Conservation (phyloP, 2,888 invertebrate genomes). For the Eupithecia vulgata region DNA sequence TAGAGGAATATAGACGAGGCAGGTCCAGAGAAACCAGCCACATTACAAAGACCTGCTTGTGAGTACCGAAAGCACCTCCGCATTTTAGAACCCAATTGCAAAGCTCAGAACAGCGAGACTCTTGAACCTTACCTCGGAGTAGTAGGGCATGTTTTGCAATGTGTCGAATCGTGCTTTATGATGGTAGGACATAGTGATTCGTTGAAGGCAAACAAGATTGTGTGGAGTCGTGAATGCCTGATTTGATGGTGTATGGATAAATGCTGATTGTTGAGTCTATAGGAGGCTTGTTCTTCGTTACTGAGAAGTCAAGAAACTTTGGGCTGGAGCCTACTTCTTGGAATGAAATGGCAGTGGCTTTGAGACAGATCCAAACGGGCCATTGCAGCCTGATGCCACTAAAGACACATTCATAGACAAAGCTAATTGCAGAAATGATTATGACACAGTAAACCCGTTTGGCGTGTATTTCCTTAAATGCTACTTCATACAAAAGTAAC, state of each 20-base stretch:
- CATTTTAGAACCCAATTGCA: conserved; percentile 72
- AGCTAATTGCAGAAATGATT: conserved; percentile 33
- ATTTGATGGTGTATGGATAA: conserved; percentile 68
- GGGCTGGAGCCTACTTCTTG: neutral
- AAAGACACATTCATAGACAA: conserved; percentile 26
- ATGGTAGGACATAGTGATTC: conserved; percentile 58
- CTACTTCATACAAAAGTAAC: conserved; percentile 34
- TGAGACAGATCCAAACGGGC: conserved; percentile 24
- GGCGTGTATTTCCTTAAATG: conserved; percentile 38
- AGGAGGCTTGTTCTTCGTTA: conserved; percentile 41
- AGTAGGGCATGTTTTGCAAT: conserved; percentile 65
- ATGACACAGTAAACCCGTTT: conserved; percentile 22
- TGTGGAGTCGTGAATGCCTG: conserved; percentile 72
- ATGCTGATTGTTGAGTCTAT: conserved; percentile 54
- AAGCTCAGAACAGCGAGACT: conserved; percentile 58
- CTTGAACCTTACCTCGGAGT: conserved; percentile 53
- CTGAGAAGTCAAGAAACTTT: conserved; percentile 25
- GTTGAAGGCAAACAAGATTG: conserved; percentile 79
- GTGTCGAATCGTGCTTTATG: conserved; percentile 37
- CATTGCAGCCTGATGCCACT: conserved; percentile 18
- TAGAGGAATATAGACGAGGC: conserved; percentile 55
- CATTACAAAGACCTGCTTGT: conserved; percentile 78
- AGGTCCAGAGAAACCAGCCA: conserved; percentile 66
- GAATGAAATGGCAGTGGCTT: neutral
- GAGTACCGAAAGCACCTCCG: conserved; percentile 76